Evolutionary conservation across 1,140 invertebrate genomes (phyloP).

Genomic region (Solenopsis fugax): DNA sequence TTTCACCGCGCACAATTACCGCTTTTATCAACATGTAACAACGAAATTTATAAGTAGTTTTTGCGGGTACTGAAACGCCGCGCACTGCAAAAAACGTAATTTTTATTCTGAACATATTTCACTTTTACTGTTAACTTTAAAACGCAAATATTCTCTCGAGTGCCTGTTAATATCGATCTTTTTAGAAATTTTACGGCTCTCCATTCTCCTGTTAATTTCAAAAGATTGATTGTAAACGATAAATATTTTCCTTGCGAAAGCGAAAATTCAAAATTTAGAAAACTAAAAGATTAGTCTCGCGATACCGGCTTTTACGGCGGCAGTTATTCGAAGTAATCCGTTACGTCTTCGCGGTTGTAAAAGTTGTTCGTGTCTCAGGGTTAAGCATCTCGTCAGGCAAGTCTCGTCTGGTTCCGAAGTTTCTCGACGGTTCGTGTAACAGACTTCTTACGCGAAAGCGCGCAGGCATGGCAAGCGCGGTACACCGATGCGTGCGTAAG

Average conservation of each 20-base stretch:
- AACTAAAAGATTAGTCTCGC: not conserved
- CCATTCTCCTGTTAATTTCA: not conserved
- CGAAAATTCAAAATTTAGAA: not conserved
- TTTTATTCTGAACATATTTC: not conserved
- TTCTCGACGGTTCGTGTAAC: conserved; percentile 30
- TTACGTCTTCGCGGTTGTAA: conserved; percentile 8
- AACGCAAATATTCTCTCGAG: not conserved
- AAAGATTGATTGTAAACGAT: not conserved
- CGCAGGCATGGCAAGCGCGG: conserved; percentile 28
- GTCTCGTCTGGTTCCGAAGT: conserved; percentile 43
- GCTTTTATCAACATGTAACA: conserved; percentile 17
- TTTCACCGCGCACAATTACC: not conserved
- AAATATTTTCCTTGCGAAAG: not conserved
- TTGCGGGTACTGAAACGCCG: not conserved
- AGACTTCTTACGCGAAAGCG: conserved; percentile 50
- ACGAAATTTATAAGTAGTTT: conserved; percentile 1
- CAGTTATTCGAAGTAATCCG: not conserved
- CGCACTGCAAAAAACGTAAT: conserved; percentile 15
- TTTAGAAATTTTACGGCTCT: not conserved
- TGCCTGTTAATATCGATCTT: not conserved
- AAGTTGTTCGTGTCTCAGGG: conserved; percentile 47
- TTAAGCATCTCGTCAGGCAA: conserved; percentile 40
- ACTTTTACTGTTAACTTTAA: not conserved
- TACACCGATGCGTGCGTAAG: conserved; percentile 20
- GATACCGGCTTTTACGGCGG: not conserved